phyloP scores from a whole-genome alignment of 30 jellyfish, hydroid and myxozoan genomes.

The Chrysaora quinquecirrha region DNA sequence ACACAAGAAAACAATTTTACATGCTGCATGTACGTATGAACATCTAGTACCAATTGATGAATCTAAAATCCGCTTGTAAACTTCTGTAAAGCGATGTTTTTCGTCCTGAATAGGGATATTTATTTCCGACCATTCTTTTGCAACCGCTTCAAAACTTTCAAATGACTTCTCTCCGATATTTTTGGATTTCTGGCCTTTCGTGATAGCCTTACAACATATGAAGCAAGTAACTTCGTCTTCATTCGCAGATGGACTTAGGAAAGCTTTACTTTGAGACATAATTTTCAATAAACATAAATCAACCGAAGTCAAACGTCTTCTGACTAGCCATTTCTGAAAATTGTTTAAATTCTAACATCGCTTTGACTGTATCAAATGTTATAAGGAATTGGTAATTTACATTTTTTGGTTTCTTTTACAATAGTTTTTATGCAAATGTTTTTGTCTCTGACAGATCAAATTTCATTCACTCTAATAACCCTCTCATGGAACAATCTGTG shows the following conservation, averaged over 20 bases:
- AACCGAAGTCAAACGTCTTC: slow-evolving; percentile 8
- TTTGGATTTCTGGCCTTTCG: slow-evolving; percentile 18
- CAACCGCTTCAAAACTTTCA: slow-evolving; percentile 15
- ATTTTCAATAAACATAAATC: neutral
- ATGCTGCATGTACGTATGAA: no score
- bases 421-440: neutral
- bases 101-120: slow-evolving; percentile 1
- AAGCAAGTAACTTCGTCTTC: neutral
- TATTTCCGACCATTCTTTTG: slow-evolving; percentile 23
- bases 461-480: neutral
- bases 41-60: no score
- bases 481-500: neutral
- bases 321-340: neutral
- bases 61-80: slow-evolving; percentile 19
- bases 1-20: no score
- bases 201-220: slow-evolving; percentile 13
- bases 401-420: neutral
- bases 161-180: slow-evolving; percentile 9
- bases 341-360: neutral
- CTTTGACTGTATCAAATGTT: neutral
- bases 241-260: slow-evolving; percentile 4
- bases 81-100: slow-evolving; percentile 17
- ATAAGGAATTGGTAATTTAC: neutral
- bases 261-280: slow-evolving; percentile 19
- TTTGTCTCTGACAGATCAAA: neutral